Evolutionary conservation across 1,140 invertebrate species (phyloP).

Genomic region (Diploscapter pachys): DNA sequence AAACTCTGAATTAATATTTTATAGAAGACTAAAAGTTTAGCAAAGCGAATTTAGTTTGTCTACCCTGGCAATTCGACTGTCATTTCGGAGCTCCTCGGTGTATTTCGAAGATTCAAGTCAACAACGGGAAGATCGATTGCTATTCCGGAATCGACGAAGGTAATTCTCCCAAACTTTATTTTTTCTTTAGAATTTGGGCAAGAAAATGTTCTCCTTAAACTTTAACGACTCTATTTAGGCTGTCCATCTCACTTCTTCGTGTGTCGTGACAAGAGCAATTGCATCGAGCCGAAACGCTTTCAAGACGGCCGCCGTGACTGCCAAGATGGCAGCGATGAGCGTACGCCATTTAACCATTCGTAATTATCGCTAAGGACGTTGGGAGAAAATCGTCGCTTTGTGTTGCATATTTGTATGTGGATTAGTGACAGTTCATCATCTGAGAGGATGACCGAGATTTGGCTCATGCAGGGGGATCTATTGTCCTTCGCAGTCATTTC

Average conservation of each 20-base stretch:
- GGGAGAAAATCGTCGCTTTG: too few species aligned
- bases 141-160: conserved; percentile 44
- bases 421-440: too few species aligned
- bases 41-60: conserved; percentile 32
- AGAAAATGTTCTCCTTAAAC: not conserved
- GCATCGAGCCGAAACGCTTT: conserved; percentile 33
- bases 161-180: not conserved
- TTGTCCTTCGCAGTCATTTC: too few species aligned
- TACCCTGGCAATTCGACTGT: conserved; percentile 47
- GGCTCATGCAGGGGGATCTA: too few species aligned
- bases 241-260: conserved; percentile 43
- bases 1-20: not conserved
- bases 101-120: conserved; percentile 35
- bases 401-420: too few species aligned
- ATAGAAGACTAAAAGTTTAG: conserved; percentile 12
- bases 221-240: conserved; percentile 1
- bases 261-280: conserved; percentile 34
- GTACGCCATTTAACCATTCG: conserved; percentile 18
- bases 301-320: conserved; percentile 38
- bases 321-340: conserved; percentile 42
- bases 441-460: too few species aligned
- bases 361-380: too few species aligned
- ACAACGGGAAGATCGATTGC: conserved; percentile 42
- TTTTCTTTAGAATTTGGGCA: not conserved
- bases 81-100: conserved; percentile 42